Percentiles rank a stretch among this genome's conserved stretches.
Evolutionary conservation across 2,113 vertebrate species (phyloP).

Genomic region (Zapornia atra): DNA sequence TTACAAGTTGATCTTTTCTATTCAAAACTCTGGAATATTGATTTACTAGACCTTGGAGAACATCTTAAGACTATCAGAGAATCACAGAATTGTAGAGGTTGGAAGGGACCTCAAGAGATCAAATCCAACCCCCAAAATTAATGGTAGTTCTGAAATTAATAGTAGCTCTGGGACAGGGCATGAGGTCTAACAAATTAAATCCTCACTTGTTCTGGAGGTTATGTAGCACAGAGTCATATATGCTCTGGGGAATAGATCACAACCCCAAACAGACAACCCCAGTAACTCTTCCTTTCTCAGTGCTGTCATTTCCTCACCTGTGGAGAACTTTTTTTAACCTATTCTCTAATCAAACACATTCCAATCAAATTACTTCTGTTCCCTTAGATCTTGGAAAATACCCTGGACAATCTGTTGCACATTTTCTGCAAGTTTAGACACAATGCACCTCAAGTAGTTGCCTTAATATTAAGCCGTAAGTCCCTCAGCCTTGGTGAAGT

Average conservation of each 20-base stretch:
- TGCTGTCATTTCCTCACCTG: not conserved
- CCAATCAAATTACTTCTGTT: not conserved
- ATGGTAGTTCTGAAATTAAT: not conserved
- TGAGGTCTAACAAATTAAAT: not conserved
- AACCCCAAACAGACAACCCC: not conserved
- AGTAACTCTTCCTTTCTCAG: not conserved
- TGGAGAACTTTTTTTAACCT: not conserved
- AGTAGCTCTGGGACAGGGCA: not conserved
- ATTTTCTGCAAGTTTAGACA: not conserved
- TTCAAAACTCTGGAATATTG: not conserved
- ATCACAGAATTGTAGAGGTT: no score
- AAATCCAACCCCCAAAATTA: no score
- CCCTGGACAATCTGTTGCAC: not conserved
- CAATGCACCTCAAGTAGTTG: not conserved
- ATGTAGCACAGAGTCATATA: not conserved
- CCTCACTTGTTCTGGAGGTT: not conserved
- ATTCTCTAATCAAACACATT: not conserved
- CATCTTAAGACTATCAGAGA: not conserved
- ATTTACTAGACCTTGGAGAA: not conserved
- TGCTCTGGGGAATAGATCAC: not conserved
- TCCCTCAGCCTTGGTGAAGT: not conserved
- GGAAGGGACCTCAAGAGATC: no score
- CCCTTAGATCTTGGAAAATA: not conserved
- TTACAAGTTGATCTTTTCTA: not conserved
- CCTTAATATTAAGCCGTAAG: not conserved